Evolutionary conservation across 92 coral and sea anemone genomes (phyloP).

Genomic region (Porites rus): DNA sequence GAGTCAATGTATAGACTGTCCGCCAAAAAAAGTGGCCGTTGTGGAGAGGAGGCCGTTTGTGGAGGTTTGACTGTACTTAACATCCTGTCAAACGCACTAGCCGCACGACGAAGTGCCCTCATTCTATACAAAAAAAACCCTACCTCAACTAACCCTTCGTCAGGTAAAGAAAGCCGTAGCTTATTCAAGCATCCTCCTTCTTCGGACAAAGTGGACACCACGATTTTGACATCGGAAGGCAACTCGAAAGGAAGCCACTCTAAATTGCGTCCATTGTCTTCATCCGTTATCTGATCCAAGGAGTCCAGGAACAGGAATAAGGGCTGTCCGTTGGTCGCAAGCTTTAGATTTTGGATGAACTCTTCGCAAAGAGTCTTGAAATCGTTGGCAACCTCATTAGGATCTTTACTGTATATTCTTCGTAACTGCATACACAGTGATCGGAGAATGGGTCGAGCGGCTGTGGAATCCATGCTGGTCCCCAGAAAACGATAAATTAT

Average conservation of each 20-base stretch:
- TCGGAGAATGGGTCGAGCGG: slow-evolving; percentile 31
- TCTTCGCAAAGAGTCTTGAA: slow-evolving; percentile 39
- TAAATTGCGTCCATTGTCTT: slow-evolving; percentile 48
- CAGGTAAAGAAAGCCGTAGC: slow-evolving; percentile 29
- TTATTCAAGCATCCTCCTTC: slow-evolving; percentile 51
- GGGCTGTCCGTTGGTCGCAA: slow-evolving; percentile 22
- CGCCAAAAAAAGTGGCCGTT: too few relatives aligned
- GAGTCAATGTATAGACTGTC: too few relatives aligned
- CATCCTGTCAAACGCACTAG: too few relatives aligned
- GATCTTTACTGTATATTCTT: slow-evolving; percentile 33
- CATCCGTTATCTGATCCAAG: slow-evolving; percentile 52
- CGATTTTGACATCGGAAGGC: slow-evolving; percentile 42
- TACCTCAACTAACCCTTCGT: slow-evolving; percentile 47
- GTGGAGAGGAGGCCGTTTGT: too few relatives aligned
- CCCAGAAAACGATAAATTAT: slow-evolving; percentile 52
- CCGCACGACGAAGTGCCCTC: not conserved
- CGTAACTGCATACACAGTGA: slow-evolving; percentile 46
- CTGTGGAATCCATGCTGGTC: slow-evolving; percentile 48
- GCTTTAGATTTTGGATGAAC: slow-evolving; percentile 24
- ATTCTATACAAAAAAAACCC: too few relatives aligned
- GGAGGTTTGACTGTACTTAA: too few relatives aligned
- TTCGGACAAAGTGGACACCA: slow-evolving; percentile 44
- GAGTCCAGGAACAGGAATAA: slow-evolving; percentile 47
- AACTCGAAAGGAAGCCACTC: slow-evolving; percentile 51
- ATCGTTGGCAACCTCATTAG: slow-evolving; percentile 32